phyloP scores from a whole-genome alignment of 2,797 vertebrate species.

The Labeo calbasu region DNA sequence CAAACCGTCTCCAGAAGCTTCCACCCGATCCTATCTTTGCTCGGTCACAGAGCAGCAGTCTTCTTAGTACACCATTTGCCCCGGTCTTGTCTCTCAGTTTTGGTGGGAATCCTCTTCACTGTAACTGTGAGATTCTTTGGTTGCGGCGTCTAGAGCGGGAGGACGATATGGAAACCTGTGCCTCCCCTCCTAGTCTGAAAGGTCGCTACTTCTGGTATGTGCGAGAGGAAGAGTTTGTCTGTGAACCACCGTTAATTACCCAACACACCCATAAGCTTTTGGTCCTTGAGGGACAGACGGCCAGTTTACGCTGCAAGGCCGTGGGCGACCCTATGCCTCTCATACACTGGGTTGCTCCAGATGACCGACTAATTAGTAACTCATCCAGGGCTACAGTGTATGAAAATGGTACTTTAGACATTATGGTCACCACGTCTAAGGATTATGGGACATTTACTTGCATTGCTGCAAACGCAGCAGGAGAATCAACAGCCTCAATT shows the following conservation, averaged over 20 bases:
- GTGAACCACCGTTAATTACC: conserved; percentile 95
- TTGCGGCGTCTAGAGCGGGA: conserved; percentile 90
- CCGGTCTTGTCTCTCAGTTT: conserved; percentile 92
- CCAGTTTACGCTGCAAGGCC: conserved; percentile 94
- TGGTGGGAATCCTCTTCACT: conserved; percentile 95
- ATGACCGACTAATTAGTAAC: conserved; percentile 93
- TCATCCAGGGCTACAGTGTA: conserved; percentile 90
- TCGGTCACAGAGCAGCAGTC: conserved; percentile 84
- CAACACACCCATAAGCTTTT: conserved; percentile 94
- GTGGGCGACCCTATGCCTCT: conserved; percentile 93
- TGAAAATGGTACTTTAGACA: conserved; percentile 95
- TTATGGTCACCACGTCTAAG: conserved; percentile 91
- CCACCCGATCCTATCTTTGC: conserved; percentile 96
- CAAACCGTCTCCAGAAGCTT: conserved; percentile 95
- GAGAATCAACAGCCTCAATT: conserved; percentile 92
- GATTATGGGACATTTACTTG: conserved; percentile 97
- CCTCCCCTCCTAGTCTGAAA: conserved; percentile 90
- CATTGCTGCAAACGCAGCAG: conserved; percentile 95
- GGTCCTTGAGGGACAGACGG: conserved; percentile 94
- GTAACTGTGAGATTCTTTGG: conserved; percentile 98
- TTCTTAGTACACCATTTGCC: conserved; percentile 86
- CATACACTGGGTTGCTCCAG: conserved; percentile 95
- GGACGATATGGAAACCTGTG: conserved; percentile 97
- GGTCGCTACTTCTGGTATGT: conserved; percentile 98
- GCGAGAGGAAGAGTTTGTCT: conserved; percentile 94